Conservation (phyloP, 37 sponge, comb jelly and placozoan species). For the Crambe crambe region DNA sequence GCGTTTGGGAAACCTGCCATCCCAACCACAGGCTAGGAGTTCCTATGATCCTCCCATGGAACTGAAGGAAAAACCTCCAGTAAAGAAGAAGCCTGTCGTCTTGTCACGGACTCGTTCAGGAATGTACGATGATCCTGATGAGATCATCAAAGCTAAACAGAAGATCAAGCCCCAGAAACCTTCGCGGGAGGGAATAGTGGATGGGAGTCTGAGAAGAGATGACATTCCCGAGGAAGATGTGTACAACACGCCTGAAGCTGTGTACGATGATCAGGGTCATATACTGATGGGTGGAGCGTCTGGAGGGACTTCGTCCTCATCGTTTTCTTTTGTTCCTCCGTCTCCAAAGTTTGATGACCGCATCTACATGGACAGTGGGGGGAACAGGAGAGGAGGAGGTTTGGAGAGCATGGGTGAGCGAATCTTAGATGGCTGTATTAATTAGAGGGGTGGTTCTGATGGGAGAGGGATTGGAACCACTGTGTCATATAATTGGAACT, state of each 20-base stretch:
- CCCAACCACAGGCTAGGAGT: neutral
- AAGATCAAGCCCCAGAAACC: neutral
- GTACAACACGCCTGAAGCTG: conserved; percentile 4
- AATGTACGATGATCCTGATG: conserved; percentile 41
- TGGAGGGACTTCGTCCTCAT: too few relatives aligned
- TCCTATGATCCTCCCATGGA: neutral
- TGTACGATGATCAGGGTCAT: neutral
- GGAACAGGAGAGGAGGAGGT: neutral
- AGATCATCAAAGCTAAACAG: neutral
- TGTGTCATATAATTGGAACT: too few relatives aligned
- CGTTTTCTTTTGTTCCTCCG: neutral
- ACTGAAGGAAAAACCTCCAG: conserved; percentile 2
- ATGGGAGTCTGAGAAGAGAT: neutral
- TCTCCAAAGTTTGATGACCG: conserved; percentile 55
- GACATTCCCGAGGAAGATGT: neutral
- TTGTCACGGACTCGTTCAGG: conserved; percentile 5
- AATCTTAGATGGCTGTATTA: neutral
- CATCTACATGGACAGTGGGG: conserved; percentile 19
- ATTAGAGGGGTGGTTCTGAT: too few relatives aligned
- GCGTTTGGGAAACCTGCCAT: too few relatives aligned
- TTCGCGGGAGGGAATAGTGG: conserved; percentile 4
- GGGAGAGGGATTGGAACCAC: too few relatives aligned
- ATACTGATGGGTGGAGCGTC: neutral
- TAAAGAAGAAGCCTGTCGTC: conserved; percentile 12
- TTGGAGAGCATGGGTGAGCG: conserved; percentile 5